Evolutionary conservation across 2,113 vertebrate genomes (phyloP).

Genomic region (Perognathus longimembris): DNA sequence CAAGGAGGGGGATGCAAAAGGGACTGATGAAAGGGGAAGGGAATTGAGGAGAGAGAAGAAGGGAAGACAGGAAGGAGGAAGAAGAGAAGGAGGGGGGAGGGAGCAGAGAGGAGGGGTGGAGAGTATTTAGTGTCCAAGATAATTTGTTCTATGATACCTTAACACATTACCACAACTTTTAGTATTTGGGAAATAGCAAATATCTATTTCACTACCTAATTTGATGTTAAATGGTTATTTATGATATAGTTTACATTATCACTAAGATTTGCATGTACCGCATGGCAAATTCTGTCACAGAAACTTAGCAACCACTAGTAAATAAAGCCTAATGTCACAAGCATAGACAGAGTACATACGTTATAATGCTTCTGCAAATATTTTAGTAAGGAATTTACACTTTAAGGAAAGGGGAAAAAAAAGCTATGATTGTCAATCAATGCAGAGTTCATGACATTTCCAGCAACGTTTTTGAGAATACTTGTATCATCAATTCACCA

Average conservation of each 20-base stretch:
- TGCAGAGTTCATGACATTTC: not conserved
- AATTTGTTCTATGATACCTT: slow-evolving; percentile 4
- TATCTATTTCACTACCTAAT: slow-evolving; percentile 7
- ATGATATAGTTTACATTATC: slow-evolving; percentile 41
- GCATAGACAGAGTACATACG: slow-evolving; percentile 3
- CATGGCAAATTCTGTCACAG: slow-evolving; percentile 50
- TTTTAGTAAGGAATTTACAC: slow-evolving; percentile 23
- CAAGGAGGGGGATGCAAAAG: not conserved
- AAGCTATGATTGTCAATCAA: slow-evolving; percentile 24
- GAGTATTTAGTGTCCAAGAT: not conserved
- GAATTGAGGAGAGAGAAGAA: too few species aligned
- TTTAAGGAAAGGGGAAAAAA: not conserved
- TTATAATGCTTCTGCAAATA: not conserved
- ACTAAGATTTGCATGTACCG: slow-evolving; percentile 44
- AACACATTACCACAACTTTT: not conserved
- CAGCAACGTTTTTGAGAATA: slow-evolving; percentile 54
- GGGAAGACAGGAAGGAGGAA: not conserved
- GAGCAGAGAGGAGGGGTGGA: not conserved
- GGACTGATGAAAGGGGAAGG: too few species aligned
- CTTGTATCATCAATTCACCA: not conserved
- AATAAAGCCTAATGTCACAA: slow-evolving; percentile 42
- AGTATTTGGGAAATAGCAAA: slow-evolving; percentile 48
- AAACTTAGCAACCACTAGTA: slow-evolving; percentile 39
- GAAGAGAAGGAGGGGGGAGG: not conserved
- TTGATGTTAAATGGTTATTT: slow-evolving; percentile 36